phyloP scores from a whole-genome alignment of 1,140 invertebrate genomes.

The Neotoxoptera formosana region DNA sequence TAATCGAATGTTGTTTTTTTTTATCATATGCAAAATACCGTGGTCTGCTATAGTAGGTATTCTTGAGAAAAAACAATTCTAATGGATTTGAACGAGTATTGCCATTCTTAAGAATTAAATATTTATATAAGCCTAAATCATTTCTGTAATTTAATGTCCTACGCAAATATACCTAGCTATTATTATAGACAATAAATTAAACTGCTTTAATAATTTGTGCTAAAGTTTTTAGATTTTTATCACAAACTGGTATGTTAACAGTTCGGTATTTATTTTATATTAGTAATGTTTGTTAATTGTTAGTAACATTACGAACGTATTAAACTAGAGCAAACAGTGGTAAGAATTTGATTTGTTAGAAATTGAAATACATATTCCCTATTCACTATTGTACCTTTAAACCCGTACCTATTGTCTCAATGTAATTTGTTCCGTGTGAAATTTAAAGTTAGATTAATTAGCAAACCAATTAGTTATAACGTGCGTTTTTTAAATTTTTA shows the following conservation, averaged over 20 bases:
- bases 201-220: neutral
- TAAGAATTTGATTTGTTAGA: neutral
- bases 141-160: no score
- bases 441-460: neutral
- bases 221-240: neutral
- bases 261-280: neutral
- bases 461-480: neutral
- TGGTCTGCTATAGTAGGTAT: neutral
- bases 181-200: neutral
- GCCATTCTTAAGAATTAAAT: no score
- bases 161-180: no score
- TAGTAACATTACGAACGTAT: neutral
- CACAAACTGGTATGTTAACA: neutral
- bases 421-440: neutral
- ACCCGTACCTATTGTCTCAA: neutral
- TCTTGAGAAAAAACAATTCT: neutral
- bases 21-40: neutral
- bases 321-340: neutral
- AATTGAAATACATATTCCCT: neutral
- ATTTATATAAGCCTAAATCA: neutral
- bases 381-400: neutral
- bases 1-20: neutral
- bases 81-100: neutral
- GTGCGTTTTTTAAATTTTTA: neutral
- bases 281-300: neutral